Evolutionary conservation across 2,113 vertebrate genomes (phyloP).

Genomic region (Sylvia atricapilla): DNA sequence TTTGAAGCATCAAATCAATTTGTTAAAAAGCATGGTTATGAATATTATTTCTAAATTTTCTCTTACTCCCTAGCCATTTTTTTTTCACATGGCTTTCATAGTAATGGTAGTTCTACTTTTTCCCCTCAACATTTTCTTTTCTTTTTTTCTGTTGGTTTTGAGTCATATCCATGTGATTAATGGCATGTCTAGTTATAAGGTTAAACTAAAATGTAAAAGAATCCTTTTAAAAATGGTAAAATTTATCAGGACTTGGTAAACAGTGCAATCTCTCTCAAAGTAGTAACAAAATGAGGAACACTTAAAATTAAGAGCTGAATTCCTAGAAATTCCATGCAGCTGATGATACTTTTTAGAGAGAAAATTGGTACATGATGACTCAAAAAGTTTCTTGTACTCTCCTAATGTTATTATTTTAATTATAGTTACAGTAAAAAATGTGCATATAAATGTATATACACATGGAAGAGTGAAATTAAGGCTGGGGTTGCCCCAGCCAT

Average conservation of each 20-base stretch:
- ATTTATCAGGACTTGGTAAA: neutral
- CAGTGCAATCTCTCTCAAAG: neutral
- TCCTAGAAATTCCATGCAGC: neutral
- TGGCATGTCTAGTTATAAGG: neutral
- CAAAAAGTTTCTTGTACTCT: neutral
- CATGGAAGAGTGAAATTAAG: neutral
- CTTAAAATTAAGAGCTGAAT: neutral
- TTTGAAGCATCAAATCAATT: neutral
- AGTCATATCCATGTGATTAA: neutral
- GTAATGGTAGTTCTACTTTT: neutral
- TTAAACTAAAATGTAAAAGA: neutral
- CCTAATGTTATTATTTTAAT: neutral
- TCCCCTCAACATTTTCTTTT: accelerated
- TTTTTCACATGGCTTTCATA: neutral
- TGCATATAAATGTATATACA: neutral
- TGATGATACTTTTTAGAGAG: neutral
- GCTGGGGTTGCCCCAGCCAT: accelerated
- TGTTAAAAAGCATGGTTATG: neutral
- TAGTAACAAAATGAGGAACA: neutral
- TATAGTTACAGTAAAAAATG: neutral
- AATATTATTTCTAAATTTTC: neutral
- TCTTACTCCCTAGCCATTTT: neutral
- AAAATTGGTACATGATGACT: no score
- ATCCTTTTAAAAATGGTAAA: neutral
- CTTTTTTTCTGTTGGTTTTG: neutral